phyloP scores from a whole-genome alignment of 2,797 vertebrate species.

The Squalus acanthias region DNA sequence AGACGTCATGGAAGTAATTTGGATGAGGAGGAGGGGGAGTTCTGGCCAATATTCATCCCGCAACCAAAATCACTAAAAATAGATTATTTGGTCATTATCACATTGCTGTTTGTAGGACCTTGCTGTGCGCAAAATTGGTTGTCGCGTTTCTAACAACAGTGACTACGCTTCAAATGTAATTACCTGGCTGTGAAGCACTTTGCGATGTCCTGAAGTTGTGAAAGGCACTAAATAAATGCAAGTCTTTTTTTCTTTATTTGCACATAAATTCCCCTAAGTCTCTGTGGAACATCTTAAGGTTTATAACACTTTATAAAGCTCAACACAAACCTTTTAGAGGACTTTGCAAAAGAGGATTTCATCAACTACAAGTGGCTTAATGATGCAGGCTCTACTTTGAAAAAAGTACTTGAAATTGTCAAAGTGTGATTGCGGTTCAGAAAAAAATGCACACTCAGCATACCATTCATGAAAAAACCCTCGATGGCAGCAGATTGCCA shows the following conservation, averaged over 20 bases:
- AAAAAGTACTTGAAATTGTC: no score
- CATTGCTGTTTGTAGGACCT: neutral
- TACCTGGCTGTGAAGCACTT: neutral
- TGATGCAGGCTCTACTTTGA: neutral
- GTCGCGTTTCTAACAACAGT: neutral
- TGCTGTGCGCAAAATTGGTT: neutral
- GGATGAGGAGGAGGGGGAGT: neutral
- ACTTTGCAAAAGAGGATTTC: neutral
- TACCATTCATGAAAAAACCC: no score
- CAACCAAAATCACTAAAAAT: neutral
- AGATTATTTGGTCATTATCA: neutral
- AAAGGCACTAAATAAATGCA: neutral
- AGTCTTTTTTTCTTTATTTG: neutral
- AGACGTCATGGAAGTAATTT: neutral
- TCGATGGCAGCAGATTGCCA: no score
- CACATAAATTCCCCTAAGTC: neutral
- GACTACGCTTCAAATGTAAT: neutral
- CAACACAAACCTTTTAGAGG: neutral
- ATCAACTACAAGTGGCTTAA: neutral
- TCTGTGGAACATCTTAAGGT: neutral
- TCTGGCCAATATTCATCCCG: neutral
- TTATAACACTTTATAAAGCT: no score
- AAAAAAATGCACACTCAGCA: no score
- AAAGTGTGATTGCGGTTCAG: no score
- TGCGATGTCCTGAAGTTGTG: neutral